A percentile compares a stretch with the other conserved stretches of the same genome.
Conservation (phyloP, 2,113 vertebrate genomes). For the Pterophyllum scalare region DNA sequence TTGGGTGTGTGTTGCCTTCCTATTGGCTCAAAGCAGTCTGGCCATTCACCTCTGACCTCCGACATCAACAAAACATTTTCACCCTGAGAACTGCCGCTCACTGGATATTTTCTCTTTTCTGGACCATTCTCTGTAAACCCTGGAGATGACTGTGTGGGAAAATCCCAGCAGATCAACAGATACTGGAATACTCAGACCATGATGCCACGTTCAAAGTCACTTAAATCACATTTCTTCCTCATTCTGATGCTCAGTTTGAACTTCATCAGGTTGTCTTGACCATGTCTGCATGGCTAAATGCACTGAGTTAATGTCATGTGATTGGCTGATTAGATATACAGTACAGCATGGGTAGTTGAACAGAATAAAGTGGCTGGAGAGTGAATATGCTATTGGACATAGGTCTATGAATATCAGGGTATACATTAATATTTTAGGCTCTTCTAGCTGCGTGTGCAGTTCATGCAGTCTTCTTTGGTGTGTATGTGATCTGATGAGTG, state of each 20-base stretch:
- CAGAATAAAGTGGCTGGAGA: no score
- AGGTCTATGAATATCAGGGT: no score
- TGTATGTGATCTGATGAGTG: no score
- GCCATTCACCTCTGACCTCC: not conserved
- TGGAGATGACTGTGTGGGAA: not conserved
- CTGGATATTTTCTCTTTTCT: not conserved
- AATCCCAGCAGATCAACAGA: not conserved
- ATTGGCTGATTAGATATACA: no score
- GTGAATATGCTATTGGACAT: no score
- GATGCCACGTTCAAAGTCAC: accelerated
- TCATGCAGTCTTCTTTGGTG: no score
- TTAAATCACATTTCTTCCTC: not conserved
- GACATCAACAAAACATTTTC: no score
- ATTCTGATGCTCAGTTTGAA: not conserved
- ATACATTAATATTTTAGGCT: no score
- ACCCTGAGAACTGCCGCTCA: not conserved
- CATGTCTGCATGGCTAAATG: no score
- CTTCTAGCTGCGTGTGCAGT: no score
- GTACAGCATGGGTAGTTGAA: no score
- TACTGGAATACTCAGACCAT: not conserved
- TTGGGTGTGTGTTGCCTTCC: not conserved
- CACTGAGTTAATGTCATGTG: no score
- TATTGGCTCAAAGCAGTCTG: accelerated
- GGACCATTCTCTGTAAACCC: not conserved
- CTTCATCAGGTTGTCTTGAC: not conserved